Base-by-base conservation (phyloP, 2,113 vertebrate genomes). In the Aptenodytes forsteri region DNA sequence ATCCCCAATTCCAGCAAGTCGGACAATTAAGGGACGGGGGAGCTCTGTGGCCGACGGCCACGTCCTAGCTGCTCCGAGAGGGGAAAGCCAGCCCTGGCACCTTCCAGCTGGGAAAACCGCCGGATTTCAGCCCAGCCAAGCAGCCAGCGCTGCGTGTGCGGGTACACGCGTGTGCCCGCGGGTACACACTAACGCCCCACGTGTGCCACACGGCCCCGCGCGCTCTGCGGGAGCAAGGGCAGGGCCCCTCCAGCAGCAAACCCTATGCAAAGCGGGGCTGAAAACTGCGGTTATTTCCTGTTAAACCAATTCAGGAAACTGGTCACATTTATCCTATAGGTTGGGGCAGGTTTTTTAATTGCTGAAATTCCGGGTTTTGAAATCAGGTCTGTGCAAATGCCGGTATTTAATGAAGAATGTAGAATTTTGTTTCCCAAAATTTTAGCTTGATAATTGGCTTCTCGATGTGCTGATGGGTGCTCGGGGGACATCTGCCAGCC, bases 391-490 rank as follows among this genome's bases (percentile, higher is more conserved):
- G 49, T 11, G 46, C 0, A 1, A 59, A 44, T 6, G 16, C 2
- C 0, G 5, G 8, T 4, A 9, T 34, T 32, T 15, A 29, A 30
- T 16, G 34, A 19, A 32, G 44, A 70, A 5, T 0, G 25, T 0
- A 19, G 61, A 34, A 22, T 30, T 42, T 23, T 3, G 2, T 20
- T 44, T 6, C 64, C 46, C 36, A 2, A 7, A 11, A 47, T 85
- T 52, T 47, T 4, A 38, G 4, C n/a, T n/a, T 3, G 10, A 0
- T 40, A 2, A 20, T 12, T 1, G 2, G 11, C 8, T 29, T 40
- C 83, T 62, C 3, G 0, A 2, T 1, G 78, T 3, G 30, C 77
- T 4, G 27, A 4, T 4, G 7, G 80, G 16, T 2, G 1, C 70
- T 34, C 12, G 0, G n/a, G 81, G 71, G 55, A 36, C 44, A 4